Base-by-base conservation (phyloP, 2,797 vertebrate species). In the Hyperoplus immaculatus region DNA sequence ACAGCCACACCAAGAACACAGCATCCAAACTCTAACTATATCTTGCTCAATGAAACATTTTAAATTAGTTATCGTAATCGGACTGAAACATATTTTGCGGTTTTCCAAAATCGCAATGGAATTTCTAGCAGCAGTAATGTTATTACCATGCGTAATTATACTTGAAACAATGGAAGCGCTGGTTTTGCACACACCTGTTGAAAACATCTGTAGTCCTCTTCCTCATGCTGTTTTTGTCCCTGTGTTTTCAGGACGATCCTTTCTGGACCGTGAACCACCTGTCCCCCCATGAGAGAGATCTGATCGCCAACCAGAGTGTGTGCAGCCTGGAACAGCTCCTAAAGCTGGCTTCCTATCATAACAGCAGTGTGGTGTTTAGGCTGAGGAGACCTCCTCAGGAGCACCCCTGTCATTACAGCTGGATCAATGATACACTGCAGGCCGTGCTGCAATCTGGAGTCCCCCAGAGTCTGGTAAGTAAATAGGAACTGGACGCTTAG, bases 251-350 rank as follows among this genome's bases (percentile, higher is more conserved):
- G 98, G 94, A 95, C 0, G 97, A 99, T 87, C 98, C 98, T 43
- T 99, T 97, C 93, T 97, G 97, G 97, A 97, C 93, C 0, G 96
- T 89, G 0, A 63, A 88, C 50, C 91, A 88, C 3, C 92, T 99
- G 80, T 95, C 96, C 0, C 62, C 51, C 0, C 85, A 83, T 0
- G 97, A 99, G 69, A 93, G 87, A 59, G 63, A 83, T 38, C 89
- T 93, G 73, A 96, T 96, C 13, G 92, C 88, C 75, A 98, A 98
- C 90, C 98, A 99, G 89, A 97, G 96, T 0, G 88, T 99, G 69
- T 98, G 98, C 88, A 97, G 94, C 84, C 94, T 99, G 88, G 90
- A 93, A 14, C 96, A 97, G 72, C 95, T 99, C 85, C 91, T 99
- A 10, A 93, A 94, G 43, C 88, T 97, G 71, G 95, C 95, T 42